Base-by-base conservation (phyloP, 2,113 vertebrate genomes). In the Cepphus grylle region DNA sequence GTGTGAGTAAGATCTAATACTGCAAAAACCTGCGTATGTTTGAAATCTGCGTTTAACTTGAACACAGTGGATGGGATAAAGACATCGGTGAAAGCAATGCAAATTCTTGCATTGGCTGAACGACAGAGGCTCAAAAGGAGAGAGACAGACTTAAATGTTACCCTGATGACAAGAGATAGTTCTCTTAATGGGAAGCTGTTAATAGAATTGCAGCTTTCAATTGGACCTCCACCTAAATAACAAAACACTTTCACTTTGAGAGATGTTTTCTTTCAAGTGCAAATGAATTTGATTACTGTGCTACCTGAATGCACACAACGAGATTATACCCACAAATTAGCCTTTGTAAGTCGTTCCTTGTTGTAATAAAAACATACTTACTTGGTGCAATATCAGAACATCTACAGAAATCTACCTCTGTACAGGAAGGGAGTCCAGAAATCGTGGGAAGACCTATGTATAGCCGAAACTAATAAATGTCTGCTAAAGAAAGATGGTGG, bases 371-470 rank as follows among this genome's bases (percentile, higher is more conserved):
- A 77, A 40, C 5, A 20, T 65, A 9, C 15, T 29, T 84, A 56
- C 0, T 1, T 81, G 93, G 96, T 95, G 95, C 92, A 96, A 89
- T 96, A 96, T 62, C 72, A 81, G 88, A 97, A 92, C 92, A 88
- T 17, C 8, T 27, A 78, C 70, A 91, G 85, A 80, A 97, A 96
- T 94, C 93, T 96, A 97, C 95, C 94, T 96, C 96, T 91, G 86
- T 63, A 77, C 3, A 32, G 93, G 79, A 86, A 95, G 81, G 67
- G 82, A 90, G 88, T 47, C 88, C 38, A 74, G 81, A 59, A 62
- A 45, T 42, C 0, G 2, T 91, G 86, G 82, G 71, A 71, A 88
- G 88, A 73, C 29, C 56, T 61, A 9, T 19, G 86, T 90, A 27
- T 15, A 76, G 61, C 69, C 3, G 20, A 67, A 56, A 53, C 13